Percentiles rank a stretch among this genome's conserved stretches.
phyloP scores from a whole-genome alignment of 2,888 invertebrate species.

The Eilema griseolum region DNA sequence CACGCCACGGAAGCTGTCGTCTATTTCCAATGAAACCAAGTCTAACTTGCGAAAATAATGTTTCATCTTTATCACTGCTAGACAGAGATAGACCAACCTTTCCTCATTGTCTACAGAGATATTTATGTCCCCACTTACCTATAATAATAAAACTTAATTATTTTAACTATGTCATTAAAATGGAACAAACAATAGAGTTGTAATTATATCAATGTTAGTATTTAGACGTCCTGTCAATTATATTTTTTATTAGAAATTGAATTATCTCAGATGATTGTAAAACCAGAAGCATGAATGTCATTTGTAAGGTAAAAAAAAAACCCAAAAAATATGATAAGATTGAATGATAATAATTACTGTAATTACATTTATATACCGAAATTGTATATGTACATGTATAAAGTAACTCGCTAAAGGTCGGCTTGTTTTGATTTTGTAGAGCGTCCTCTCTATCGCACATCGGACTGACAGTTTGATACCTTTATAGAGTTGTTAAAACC shows the following conservation, averaged over 20 bases:
- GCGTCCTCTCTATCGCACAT: too few relatives aligned
- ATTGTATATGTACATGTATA: not conserved
- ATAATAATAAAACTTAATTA: not conserved
- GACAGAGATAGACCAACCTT: not conserved
- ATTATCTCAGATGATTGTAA: not conserved
- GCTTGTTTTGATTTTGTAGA: too few relatives aligned
- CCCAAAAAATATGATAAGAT: not conserved
- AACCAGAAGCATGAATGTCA: not conserved
- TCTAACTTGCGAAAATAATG: not conserved
- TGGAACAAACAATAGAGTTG: not conserved
- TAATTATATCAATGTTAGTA: not conserved
- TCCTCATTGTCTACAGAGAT: not conserved
- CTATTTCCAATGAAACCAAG: too few relatives aligned
- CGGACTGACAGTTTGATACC: not conserved
- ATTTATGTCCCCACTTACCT: not conserved
- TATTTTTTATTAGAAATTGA: not conserved
- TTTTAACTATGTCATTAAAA: not conserved
- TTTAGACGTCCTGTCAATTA: not conserved
- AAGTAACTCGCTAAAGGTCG: too few relatives aligned
- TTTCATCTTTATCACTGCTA: not conserved
- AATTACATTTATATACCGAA: not conserved
- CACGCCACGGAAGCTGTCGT: too few relatives aligned
- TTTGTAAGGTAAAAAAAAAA: not conserved
- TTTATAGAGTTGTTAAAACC: not conserved
- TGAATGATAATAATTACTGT: not conserved